These are phyloP conservation scores for Drosophila pseudotakahashii DNA, from an alignment of 2,888 invertebrate species.

Conservation along the genomic window DNA sequence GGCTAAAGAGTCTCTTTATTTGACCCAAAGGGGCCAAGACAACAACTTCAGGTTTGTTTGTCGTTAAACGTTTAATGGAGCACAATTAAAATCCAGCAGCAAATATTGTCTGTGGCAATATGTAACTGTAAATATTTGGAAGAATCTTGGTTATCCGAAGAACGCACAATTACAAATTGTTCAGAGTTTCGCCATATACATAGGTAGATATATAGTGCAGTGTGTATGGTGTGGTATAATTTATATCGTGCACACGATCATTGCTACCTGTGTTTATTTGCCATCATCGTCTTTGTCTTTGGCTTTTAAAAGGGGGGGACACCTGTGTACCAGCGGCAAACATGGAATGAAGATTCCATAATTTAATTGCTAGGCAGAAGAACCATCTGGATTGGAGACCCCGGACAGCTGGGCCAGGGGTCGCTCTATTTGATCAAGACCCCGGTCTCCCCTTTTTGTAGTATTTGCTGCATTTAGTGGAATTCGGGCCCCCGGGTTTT, in stretches of 20 bases:
- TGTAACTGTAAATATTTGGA: slow-evolving; percentile 69
- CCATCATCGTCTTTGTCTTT: slow-evolving; percentile 51
- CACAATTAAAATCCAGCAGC: slow-evolving; percentile 49
- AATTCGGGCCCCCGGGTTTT: slow-evolving; percentile 33
- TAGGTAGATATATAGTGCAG: neutral
- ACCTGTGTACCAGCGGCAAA: slow-evolving; percentile 50
- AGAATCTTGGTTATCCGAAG: slow-evolving; percentile 35
- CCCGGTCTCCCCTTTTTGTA: slow-evolving; percentile 18
- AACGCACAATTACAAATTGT: slow-evolving; percentile 79
- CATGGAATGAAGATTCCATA: slow-evolving; percentile 49
- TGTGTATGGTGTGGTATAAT: slow-evolving; percentile 6
- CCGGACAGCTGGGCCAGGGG: slow-evolving; percentile 25
- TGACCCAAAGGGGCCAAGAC: slow-evolving; percentile 57
- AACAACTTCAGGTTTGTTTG: slow-evolving; percentile 41
- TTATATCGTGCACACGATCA: slow-evolving; percentile 38
- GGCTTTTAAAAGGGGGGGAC: slow-evolving; percentile 12
- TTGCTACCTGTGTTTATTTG: slow-evolving; percentile 76
- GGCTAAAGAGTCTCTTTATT: slow-evolving; percentile 49
- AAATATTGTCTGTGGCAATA: slow-evolving; percentile 65
- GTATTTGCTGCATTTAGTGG: slow-evolving; percentile 48
- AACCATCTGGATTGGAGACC: slow-evolving; percentile 17
- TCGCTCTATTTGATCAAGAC: slow-evolving; percentile 36
- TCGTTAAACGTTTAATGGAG: slow-evolving; percentile 45
- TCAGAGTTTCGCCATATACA: slow-evolving; percentile 63
- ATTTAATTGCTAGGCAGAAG: slow-evolving; percentile 37